These are phyloP conservation scores for Plectrocnemia conspersa DNA, from an alignment of 1,140 invertebrate genomes.

Conservation along the genomic window DNA sequence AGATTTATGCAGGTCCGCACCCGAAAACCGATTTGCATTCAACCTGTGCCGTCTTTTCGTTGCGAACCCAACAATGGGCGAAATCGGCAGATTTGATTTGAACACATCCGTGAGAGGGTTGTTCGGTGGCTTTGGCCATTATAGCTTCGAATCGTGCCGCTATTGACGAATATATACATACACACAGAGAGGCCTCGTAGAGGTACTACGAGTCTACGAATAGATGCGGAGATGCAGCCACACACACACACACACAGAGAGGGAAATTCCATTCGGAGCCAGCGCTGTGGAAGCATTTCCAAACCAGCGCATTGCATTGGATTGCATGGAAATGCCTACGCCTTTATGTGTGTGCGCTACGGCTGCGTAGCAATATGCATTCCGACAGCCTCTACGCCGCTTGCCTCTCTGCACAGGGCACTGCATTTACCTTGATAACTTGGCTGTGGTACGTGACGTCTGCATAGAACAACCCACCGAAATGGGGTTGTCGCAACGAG, in stretches of 20 bases:
- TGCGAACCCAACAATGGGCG: neutral
- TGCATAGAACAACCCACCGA: neutral
- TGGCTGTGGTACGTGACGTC: conserved; percentile 18
- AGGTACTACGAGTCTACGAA: neutral
- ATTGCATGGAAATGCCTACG: conserved; percentile 21
- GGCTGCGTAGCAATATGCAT: conserved; percentile 24
- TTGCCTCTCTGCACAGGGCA: neutral
- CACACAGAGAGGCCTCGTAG: neutral
- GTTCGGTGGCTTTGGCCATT: neutral
- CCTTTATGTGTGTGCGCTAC: conserved; percentile 3
- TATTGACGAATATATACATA: conserved; percentile 3
- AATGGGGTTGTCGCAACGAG: no score
- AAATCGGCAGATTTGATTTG: conserved; percentile 2
- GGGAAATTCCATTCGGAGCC: conserved; percentile 31
- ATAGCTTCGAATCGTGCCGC: neutral
- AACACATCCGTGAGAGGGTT: neutral
- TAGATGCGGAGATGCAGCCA: conserved; percentile 13
- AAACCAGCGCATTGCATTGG: conserved; percentile 34
- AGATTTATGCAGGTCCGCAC: no score
- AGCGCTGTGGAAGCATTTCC: conserved; percentile 32
- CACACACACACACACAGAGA: conserved; percentile 15
- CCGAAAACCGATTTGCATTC: no score
- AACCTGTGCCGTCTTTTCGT: no score
- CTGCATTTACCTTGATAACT: conserved; percentile 34
- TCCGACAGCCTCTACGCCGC: neutral